These are phyloP conservation scores for Poecilia gillii DNA, from an alignment of 2,797 vertebrate genomes.

Conservation along the genomic window DNA sequence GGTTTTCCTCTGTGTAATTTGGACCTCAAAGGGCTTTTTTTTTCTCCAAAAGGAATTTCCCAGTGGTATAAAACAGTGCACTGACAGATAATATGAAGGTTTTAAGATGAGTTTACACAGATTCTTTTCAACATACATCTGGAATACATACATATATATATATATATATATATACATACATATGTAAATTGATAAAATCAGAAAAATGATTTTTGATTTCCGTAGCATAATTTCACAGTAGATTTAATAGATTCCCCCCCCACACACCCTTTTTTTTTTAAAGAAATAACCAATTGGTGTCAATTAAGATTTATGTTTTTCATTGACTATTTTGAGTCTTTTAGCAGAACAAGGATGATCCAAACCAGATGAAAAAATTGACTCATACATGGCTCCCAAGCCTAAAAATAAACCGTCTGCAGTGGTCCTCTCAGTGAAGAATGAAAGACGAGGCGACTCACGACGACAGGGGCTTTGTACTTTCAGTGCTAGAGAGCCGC, in stretches of 20 bases:
- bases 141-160: no score
- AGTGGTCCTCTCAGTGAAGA: background rate
- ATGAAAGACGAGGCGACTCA: background rate
- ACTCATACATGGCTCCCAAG: background rate
- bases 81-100: background rate
- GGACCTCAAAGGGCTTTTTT: background rate
- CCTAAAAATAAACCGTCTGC: background rate
- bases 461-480: background rate
- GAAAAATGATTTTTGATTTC: background rate
- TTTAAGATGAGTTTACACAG: background rate
- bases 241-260: background rate
- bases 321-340: background rate
- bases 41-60: background rate
- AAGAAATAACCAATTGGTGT: no score
- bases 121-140: background rate
- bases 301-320: no score
- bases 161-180: no score
- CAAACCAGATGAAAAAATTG: background rate
- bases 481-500: background rate
- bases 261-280: background rate
- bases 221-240: background rate
- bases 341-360: background rate
- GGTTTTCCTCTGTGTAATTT: slow-evolving; percentile 6
- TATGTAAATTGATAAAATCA: background rate
- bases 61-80: slow-evolving; percentile 9